Evolutionary conservation across 2,888 invertebrate genomes (phyloP).

Genomic region (Ischnus inquisitorius): DNA sequence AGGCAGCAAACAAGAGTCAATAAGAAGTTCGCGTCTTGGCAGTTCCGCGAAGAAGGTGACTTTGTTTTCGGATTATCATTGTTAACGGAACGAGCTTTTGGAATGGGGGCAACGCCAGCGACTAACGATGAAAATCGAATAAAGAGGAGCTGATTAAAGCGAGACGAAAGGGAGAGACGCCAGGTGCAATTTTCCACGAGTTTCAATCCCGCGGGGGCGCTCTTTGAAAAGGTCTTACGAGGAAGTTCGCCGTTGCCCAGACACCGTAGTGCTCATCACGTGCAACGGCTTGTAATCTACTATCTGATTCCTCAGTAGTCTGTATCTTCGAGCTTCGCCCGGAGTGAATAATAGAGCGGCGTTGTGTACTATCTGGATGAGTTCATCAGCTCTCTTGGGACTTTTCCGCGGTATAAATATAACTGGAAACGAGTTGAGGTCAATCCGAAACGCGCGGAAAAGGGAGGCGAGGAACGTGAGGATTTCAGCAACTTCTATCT

Average conservation of each 20-base stretch:
- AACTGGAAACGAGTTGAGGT: slow-evolving; percentile 13
- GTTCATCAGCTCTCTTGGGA: slow-evolving; percentile 2
- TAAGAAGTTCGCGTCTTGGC: too few species aligned
- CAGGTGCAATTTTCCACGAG: slow-evolving; percentile 49
- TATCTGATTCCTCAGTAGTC: slow-evolving; percentile 17
- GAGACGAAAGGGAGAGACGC: slow-evolving; percentile 45
- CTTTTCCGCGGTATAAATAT: slow-evolving; percentile 26
- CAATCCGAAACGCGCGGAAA: neutral
- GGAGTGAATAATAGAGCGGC: slow-evolving; percentile 25
- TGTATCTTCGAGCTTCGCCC: slow-evolving; percentile 11
- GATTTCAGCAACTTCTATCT: neutral
- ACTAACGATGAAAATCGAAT: slow-evolving; percentile 63
- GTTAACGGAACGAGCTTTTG: slow-evolving; percentile 28
- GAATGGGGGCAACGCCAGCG: slow-evolving; percentile 4
- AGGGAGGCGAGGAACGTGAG: neutral
- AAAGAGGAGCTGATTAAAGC: slow-evolving; percentile 42
- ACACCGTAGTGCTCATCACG: slow-evolving; percentile 23
- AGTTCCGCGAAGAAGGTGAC: slow-evolving; percentile 1
- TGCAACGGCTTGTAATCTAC: slow-evolving; percentile 49
- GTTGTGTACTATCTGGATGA: neutral
- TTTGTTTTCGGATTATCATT: slow-evolving; percentile 51
- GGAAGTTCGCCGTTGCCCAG: slow-evolving; percentile 46
- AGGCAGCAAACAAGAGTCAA: too few species aligned
- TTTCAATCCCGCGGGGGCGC: slow-evolving; percentile 16
- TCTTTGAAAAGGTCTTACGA: slow-evolving; percentile 49